Conservation (phyloP, 1,140 invertebrate species). For the Drosophila quadrilineata region DNA sequence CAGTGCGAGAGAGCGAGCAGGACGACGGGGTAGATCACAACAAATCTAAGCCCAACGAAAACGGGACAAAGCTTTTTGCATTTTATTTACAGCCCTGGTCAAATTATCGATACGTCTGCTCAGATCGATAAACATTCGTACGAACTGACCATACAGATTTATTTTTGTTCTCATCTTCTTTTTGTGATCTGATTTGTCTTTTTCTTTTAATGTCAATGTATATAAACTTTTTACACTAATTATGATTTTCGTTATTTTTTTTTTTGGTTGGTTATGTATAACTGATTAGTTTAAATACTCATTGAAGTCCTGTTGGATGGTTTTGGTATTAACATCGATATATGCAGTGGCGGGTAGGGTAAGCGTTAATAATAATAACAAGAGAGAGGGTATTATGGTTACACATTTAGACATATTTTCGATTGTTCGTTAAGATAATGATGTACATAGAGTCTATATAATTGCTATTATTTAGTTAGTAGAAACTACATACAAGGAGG, state of each 20-base stretch:
- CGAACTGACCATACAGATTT: too few species aligned
- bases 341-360: constrained; percentile 79
- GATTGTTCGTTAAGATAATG: constrained; percentile 9
- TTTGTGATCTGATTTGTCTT: background rate
- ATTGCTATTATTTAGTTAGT: constrained; percentile 53
- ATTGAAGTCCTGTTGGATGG: constrained; percentile 80
- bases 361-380: constrained; percentile 80
- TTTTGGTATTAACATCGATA: constrained; percentile 78
- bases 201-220: constrained; percentile 4
- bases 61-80: constrained; percentile 30
- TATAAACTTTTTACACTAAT: constrained; percentile 25
- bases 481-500: constrained; percentile 6
- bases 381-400: constrained; percentile 75
- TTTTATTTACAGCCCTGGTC: constrained; percentile 38
- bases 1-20: constrained; percentile 14
- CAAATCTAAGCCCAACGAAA: constrained; percentile 11
- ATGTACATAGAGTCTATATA: constrained; percentile 1
- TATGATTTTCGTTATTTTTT: constrained; percentile 21
- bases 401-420: constrained; percentile 64
- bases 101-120: background rate
- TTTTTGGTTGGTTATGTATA: constrained; percentile 26
- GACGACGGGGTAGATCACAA: constrained; percentile 18
- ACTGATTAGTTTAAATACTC: constrained; percentile 79
- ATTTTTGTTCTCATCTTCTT: constrained; percentile 3
- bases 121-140: too few species aligned